Base-by-base conservation (phyloP, 2,797 vertebrate genomes). In the Anguilla pacifica region DNA sequence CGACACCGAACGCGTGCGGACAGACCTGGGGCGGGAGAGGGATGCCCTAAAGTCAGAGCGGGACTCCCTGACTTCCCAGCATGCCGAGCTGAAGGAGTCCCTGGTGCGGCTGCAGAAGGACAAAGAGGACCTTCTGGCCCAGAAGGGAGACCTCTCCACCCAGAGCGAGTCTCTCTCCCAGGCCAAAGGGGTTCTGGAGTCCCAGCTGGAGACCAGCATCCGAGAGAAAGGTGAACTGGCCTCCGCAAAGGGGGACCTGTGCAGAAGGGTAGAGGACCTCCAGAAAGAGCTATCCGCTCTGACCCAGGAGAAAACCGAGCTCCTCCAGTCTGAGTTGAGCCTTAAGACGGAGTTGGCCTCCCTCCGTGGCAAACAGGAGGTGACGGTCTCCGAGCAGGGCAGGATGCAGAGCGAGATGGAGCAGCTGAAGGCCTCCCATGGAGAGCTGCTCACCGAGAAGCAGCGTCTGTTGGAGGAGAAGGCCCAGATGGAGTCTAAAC, bases 141-240 rank as follows among this genome's bases (percentile, higher is more conserved):
- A 95, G 88, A 91, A 90, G 0, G 91, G 96, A 88, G 91, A 95
- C 85, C 87, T 97, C 0, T 93, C 94, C 87, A 77, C 90, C 28
- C 95, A 97, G 91, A 95, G 94, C 39, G 91, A 94, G 0, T 90
- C 91, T 1, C 6, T 97, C 7, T 88, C 92, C 0, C 93, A 96
- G 82, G 95, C 95, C 74, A 98, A 96, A 86, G 85, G 88, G 43
- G 88, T 92, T 57, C 92, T 94, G 0, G 96, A 97, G 89, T 90
- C 91, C 4, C 92, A 92, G 61, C 90, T 97, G 31, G 88, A 92
- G 19, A 92, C 92, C 72, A 91, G 96, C 77, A 91, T 92, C 7
- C 92, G 91, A 91, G 96, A 97, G 86, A 94, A 94, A 25, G 94
- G 93, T 35, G 86, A 92, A 49, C 88, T 95, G 0, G 86, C 86